Evolutionary conservation across 2,113 vertebrate species (phyloP), one percentile per base, ranked within the genome.

Genomic region (Callithrix jacchus): DNA sequence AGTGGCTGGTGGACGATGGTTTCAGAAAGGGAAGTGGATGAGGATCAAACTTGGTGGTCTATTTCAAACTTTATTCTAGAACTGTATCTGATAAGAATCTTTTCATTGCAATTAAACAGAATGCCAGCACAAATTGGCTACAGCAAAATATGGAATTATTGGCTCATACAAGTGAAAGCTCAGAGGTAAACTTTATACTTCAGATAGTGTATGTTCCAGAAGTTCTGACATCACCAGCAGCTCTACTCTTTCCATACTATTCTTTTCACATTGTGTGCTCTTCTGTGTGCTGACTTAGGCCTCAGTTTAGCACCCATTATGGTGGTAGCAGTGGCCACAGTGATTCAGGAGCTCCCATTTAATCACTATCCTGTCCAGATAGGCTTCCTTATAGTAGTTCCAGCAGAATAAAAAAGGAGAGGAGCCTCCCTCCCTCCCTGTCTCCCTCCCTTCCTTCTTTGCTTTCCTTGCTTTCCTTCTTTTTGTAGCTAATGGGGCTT

Each of bases 1-100:
- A 86, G 70, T 95, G 27, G 23, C 66, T 42, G 30, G 13, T 73
- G 12, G 49, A 6, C 74, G 52, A 81, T 66, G 49, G 80, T 86
- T 95, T 90, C 25, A 71, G 71, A 93, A 76, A 85, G 70, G 35
- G 40, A 94, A 91, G 32, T 71, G 13, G 74, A 37, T 90, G 56
- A 87, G 58, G 42, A n/a, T 92, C 80, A 45, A 23, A 73, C 5
- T 42, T 64, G 2, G 27, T 64, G 2, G 27, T 92, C 32, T 73
- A 4, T 83, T 95, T 74, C 54, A 91, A 21, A 76, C n/a, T 83
- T 83, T 80, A 5, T 81, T 94, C 66, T 94, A 40, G 40, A 91
- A 47, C 89, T 61, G 52, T 13, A 5, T 82, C n/a, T 93, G 40
- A 90, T 87, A 79, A 89, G 66, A 89, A 47, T 92, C 35, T 73